Evolutionary conservation across 2,888 invertebrate genomes (phyloP).

Genomic region (Matsumyia berberina): DNA sequence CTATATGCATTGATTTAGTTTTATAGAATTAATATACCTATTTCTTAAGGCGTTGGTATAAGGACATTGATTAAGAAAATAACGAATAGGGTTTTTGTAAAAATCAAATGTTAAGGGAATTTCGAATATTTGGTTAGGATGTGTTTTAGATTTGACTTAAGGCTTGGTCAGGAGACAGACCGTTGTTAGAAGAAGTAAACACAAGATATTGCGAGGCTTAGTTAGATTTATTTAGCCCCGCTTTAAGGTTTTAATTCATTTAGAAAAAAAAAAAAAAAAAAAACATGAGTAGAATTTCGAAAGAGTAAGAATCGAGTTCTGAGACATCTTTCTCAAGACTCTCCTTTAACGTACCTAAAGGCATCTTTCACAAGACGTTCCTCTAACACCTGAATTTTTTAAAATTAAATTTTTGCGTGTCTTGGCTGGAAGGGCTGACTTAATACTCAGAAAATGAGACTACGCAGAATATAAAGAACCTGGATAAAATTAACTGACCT

Average conservation of each 20-base stretch:
- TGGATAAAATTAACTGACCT: too few relatives aligned
- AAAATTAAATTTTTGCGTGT: too few relatives aligned
- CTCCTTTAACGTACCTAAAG: too few relatives aligned
- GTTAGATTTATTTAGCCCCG: not conserved
- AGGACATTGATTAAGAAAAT: slow-evolving; percentile 14
- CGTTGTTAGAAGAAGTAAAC: not conserved
- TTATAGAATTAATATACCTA: slow-evolving; percentile 43
- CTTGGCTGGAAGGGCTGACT: too few relatives aligned
- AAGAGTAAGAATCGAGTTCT: not conserved
- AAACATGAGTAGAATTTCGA: not conserved
- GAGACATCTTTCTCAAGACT: too few relatives aligned
- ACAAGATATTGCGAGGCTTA: not conserved
- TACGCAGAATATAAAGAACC: too few relatives aligned
- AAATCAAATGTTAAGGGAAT: not conserved
- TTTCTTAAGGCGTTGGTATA: slow-evolving; percentile 50
- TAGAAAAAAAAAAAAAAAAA: not conserved
- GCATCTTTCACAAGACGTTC: too few relatives aligned
- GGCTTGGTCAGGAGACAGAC: slow-evolving; percentile 33
- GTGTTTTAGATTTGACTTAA: slow-evolving; percentile 25
- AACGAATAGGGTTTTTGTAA: not conserved
- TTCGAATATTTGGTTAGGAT: not conserved
- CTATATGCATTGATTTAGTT: slow-evolving; percentile 5
- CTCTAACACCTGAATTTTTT: too few relatives aligned
- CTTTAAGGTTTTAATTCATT: not conserved
- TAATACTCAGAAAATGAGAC: too few relatives aligned